A percentile compares a stretch with the other conserved stretches of the same genome.
phyloP scores from a whole-genome alignment of 1,140 invertebrate species.

The Leptoteleia sp. region DNA sequence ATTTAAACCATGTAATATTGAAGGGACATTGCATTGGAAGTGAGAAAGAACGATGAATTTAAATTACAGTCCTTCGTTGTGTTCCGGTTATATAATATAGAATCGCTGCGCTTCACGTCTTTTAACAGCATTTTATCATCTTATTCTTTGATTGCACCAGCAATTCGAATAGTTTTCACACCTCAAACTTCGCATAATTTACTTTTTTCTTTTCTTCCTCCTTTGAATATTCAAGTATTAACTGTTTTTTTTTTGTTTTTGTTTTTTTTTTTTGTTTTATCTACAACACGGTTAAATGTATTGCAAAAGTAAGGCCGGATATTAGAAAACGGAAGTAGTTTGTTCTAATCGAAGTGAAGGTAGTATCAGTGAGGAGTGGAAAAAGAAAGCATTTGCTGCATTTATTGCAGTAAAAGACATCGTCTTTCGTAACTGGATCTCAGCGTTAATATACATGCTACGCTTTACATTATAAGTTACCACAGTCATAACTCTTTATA shows the following conservation, averaged over 20 bases:
- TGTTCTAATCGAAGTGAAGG: too few relatives aligned
- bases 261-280: too few relatives aligned
- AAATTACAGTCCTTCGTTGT: constrained; percentile 65
- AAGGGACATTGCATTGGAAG: constrained; percentile 37
- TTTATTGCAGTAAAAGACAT: too few relatives aligned
- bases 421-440: constrained; percentile 5
- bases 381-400: too few relatives aligned
- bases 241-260: too few relatives aligned
- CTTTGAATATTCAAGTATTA: constrained; percentile 5
- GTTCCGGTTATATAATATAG: constrained; percentile 57
- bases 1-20: constrained; percentile 57
- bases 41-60: constrained; percentile 23
- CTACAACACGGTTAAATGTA: constrained; percentile 15
- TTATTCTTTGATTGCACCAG: constrained; percentile 75
- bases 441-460: constrained; percentile 17
- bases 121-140: constrained; percentile 60
- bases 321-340: too few relatives aligned
- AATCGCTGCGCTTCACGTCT: constrained; percentile 46
- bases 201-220: too few relatives aligned
- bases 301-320: too few relatives aligned
- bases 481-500: constrained; percentile 7
- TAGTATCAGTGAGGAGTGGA: too few relatives aligned
- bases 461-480: constrained; percentile 21
- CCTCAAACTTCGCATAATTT: constrained; percentile 25
- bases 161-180: constrained; percentile 74